Conservation (phyloP, 2,888 invertebrate genomes). For the Drosophila antonietae region DNA sequence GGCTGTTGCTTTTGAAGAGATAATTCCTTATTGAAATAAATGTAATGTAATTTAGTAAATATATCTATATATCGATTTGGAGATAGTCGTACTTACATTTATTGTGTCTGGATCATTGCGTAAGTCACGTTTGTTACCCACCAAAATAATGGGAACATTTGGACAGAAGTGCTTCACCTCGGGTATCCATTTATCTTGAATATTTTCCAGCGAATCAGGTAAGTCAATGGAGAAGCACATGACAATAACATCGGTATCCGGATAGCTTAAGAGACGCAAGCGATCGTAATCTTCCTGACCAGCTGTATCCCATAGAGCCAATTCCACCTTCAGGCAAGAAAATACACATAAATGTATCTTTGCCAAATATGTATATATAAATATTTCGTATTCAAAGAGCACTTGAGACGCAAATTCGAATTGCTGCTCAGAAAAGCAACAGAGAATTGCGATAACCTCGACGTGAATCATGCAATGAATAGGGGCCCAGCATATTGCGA, state of each 20-base stretch:
- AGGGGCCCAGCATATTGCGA: constrained; percentile 27
- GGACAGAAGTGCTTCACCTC: constrained; percentile 99
- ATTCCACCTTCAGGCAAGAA: constrained; percentile 88
- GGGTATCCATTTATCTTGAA: constrained; percentile 99
- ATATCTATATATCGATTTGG: background rate
- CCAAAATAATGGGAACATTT: constrained; percentile 98
- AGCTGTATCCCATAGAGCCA: constrained; percentile 98
- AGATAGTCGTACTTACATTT: constrained; percentile 84
- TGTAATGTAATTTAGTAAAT: background rate
- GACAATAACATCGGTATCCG: constrained; percentile 99
- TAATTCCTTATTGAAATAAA: constrained; percentile 87
- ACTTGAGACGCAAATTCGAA: constrained; percentile 18
- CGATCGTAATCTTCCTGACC: constrained; percentile 99
- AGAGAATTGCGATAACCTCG: constrained; percentile 14
- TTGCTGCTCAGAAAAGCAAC: constrained; percentile 17
- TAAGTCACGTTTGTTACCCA: constrained; percentile 98
- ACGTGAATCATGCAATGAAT: constrained; percentile 40
- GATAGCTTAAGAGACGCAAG: constrained; percentile 96
- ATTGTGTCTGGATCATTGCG: constrained; percentile 96
- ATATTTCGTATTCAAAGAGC: constrained; percentile 8
- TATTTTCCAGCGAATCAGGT: constrained; percentile 99
- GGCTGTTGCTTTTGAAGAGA: constrained; percentile 99
- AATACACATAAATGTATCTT: background rate
- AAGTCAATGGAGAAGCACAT: constrained; percentile 99
- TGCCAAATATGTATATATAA: background rate